Conservation (phyloP, 2,797 vertebrate genomes). For the Enteromius thamalakanensis region DNA sequence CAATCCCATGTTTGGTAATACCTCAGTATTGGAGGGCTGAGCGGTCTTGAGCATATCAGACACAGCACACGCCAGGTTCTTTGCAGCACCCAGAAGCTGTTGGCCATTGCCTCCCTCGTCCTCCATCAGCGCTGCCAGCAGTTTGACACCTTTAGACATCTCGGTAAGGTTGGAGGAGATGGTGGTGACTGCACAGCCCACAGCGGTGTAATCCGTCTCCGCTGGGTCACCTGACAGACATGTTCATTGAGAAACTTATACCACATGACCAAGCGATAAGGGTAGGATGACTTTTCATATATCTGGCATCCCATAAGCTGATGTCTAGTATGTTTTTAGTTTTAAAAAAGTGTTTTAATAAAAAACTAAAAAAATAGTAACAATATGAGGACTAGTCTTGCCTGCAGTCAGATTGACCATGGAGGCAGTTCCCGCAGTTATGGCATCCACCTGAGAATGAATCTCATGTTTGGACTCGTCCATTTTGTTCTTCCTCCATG, state of each 20-base stretch:
- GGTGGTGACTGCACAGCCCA: slow-evolving; percentile 96
- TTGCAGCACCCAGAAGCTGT: slow-evolving; percentile 92
- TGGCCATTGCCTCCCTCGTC: slow-evolving; percentile 92
- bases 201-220: slow-evolving; percentile 96
- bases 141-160: slow-evolving; percentile 97
- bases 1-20: slow-evolving; percentile 58
- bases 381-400: slow-evolving; percentile 43
- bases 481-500: slow-evolving; percentile 99
- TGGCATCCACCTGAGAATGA: slow-evolving; percentile 97
- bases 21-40: slow-evolving; percentile 92
- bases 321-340: neutral
- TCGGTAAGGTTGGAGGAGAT: slow-evolving; percentile 99
- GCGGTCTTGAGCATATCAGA: slow-evolving; percentile 94
- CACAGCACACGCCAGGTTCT: slow-evolving; percentile 90
- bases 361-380: neutral
- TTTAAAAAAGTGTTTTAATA: neutral
- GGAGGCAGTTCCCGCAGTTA: slow-evolving; percentile 95
- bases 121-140: slow-evolving; percentile 93
- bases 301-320: neutral
- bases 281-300: neutral
- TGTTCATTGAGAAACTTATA: neutral
- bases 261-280: slow-evolving; percentile 3
- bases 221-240: slow-evolving; percentile 87
- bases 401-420: slow-evolving; percentile 97
- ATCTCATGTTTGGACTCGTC: slow-evolving; percentile 98